Evolutionary conservation across 1,140 invertebrate species (phyloP).

Genomic region (Neodiprion fabricii): DNA sequence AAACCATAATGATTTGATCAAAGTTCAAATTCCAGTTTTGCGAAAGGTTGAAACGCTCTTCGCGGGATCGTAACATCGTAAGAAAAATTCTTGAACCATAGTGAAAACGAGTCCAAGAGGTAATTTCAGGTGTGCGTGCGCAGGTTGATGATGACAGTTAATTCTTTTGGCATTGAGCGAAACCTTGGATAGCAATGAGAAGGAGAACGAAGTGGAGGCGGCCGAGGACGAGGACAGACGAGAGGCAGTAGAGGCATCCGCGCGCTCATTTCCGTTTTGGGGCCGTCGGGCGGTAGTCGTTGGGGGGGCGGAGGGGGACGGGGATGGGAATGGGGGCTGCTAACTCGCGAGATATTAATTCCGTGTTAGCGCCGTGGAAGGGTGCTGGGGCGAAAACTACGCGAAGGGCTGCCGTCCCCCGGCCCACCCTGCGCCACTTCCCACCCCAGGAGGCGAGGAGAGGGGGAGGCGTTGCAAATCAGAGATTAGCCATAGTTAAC

Average conservation of each 20-base stretch:
- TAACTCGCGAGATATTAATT: conserved; percentile 65
- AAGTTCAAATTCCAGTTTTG: no score
- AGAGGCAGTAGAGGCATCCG: conserved; percentile 56
- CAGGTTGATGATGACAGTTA: background rate
- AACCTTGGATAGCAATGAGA: conserved; percentile 28
- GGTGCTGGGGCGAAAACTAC: conserved; percentile 55
- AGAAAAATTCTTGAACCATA: no score
- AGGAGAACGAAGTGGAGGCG: conserved; percentile 34
- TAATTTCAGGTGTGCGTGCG: no score
- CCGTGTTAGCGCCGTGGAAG: conserved; percentile 59
- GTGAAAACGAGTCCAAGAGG: background rate
- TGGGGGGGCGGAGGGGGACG: conserved; percentile 6
- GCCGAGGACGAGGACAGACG: conserved; percentile 32
- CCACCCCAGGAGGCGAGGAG: conserved; percentile 16
- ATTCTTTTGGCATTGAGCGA: conserved; percentile 27
- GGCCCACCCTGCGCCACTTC: background rate
- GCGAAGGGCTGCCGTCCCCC: conserved; percentile 40
- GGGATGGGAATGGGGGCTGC: conserved; percentile 36
- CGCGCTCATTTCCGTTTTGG: conserved; percentile 60
- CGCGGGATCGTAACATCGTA: no score
- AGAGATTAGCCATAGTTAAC: conserved; percentile 63
- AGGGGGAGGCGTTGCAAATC: conserved; percentile 59
- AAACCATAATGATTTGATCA: no score
- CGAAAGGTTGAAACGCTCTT: no score
- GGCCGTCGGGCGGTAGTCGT: conserved; percentile 39